Conservation (phyloP, 64 coral and sea anemone species). For the Platygyra sinensis region DNA sequence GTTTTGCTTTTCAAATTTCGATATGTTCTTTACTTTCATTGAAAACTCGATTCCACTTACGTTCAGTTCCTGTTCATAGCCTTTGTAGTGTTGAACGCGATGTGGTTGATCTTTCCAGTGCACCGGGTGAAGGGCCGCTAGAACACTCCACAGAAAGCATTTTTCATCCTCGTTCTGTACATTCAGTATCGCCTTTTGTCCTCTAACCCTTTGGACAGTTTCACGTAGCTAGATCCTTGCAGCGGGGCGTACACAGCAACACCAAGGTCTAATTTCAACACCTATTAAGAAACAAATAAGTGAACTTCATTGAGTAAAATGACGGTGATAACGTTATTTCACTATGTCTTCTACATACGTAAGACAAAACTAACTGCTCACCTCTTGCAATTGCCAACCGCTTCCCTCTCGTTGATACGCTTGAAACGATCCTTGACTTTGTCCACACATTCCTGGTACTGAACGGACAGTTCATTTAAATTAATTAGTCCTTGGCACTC, state of each 20-base stretch:
- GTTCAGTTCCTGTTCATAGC: slow-evolving; percentile 43
- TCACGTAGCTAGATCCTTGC: slow-evolving; percentile 40
- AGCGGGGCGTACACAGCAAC: slow-evolving; percentile 29
- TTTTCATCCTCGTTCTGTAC: slow-evolving; percentile 56
- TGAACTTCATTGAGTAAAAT: no score
- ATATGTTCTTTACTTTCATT: slow-evolving; percentile 19
- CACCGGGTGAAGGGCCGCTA: slow-evolving; percentile 30
- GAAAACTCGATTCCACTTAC: slow-evolving; percentile 44
- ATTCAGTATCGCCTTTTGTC: slow-evolving; percentile 40
- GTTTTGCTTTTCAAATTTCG: slow-evolving; percentile 68
- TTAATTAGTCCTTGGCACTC: not conserved
- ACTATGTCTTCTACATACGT: no score
- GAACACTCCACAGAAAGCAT: slow-evolving; percentile 60
- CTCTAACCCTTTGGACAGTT: slow-evolving; percentile 30
- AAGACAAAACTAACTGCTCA: not conserved
- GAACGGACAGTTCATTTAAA: not conserved
- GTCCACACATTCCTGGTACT: not conserved
- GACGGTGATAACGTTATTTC: no score
- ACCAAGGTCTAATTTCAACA: slow-evolving; percentile 31
- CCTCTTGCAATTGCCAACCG: slow-evolving; percentile 51
- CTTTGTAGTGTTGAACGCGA: not conserved
- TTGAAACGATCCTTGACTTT: slow-evolving; percentile 26
- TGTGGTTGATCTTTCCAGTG: not conserved
- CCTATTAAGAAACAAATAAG: not conserved
- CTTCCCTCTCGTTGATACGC: slow-evolving; percentile 38